Conservation (phyloP, 2,113 vertebrate species). For the Bujurquina vittata region DNA sequence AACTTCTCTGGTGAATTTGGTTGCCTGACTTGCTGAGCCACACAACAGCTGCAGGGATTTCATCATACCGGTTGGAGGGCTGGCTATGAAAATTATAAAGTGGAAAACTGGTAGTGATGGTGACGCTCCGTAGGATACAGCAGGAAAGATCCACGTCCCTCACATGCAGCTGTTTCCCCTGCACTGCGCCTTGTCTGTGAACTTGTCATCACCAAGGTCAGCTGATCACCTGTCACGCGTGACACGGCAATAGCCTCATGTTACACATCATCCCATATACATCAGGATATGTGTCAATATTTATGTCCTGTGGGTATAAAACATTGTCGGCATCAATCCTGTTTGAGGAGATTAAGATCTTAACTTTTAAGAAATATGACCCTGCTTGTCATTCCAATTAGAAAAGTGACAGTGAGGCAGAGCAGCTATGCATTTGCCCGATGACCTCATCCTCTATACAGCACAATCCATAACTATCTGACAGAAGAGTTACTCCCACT, state of each 20-base stretch:
- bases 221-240: slow-evolving; percentile 34
- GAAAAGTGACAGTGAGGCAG: slow-evolving; percentile 69
- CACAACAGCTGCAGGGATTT: slow-evolving; percentile 71
- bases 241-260: slow-evolving; percentile 3
- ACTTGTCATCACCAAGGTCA: slow-evolving; percentile 49
- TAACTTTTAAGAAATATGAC: slow-evolving; percentile 34
- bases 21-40: slow-evolving; percentile 34
- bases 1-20: slow-evolving; percentile 59
- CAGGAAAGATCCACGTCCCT: slow-evolving; percentile 8
- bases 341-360: slow-evolving; percentile 73
- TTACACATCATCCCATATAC: slow-evolving; percentile 35
- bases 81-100: slow-evolving; percentile 21
- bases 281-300: slow-evolving; percentile 59
- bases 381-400: slow-evolving; percentile 66
- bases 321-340: slow-evolving; percentile 45
- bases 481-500: slow-evolving; percentile 33
- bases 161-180: slow-evolving; percentile 12
- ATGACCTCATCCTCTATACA: slow-evolving; percentile 72
- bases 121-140: not conserved
- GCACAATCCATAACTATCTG: slow-evolving; percentile 57
- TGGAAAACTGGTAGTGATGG: slow-evolving; percentile 53
- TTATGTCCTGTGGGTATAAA: slow-evolving; percentile 48
- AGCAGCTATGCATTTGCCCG: slow-evolving; percentile 52
- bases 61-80: slow-evolving; percentile 21
- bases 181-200: not conserved